Conservation (phyloP, 2,888 invertebrate species). For the Zelleria hepariella region DNA sequence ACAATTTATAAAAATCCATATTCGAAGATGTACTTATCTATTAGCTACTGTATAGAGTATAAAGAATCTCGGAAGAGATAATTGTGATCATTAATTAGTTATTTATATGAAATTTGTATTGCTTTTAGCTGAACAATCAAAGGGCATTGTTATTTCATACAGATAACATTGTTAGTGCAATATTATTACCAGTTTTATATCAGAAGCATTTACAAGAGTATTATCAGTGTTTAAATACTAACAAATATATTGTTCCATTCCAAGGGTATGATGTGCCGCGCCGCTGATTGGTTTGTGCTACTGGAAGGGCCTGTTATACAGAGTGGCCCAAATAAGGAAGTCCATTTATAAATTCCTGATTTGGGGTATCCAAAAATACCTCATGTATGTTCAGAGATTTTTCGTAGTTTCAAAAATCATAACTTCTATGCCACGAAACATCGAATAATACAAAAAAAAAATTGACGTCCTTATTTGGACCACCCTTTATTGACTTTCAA, state of each 20-base stretch:
- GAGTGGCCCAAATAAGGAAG: too few relatives aligned
- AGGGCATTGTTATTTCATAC: background rate
- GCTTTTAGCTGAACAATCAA: background rate
- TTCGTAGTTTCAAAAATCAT: too few relatives aligned
- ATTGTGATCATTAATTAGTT: background rate
- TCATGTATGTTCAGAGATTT: too few relatives aligned
- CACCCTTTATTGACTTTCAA: too few relatives aligned
- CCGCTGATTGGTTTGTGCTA: background rate
- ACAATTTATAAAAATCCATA: background rate
- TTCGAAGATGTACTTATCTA: background rate
- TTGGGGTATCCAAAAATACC: too few relatives aligned
- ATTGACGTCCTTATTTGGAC: too few relatives aligned
- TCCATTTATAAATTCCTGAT: too few relatives aligned
- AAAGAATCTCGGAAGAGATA: background rate
- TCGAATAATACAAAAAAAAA: too few relatives aligned
- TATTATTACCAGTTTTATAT: background rate
- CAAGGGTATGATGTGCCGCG: background rate
- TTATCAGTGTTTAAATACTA: constrained; percentile 11
- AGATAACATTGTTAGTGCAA: background rate
- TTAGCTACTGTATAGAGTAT: background rate
- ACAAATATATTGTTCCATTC: constrained; percentile 5
- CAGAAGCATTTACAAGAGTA: constrained; percentile 15
- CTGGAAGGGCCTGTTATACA: too few relatives aligned
- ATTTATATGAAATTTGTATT: too few relatives aligned
- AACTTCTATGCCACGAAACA: too few relatives aligned